Evolutionary conservation across 2,888 invertebrate genomes (phyloP).

Genomic region (Ditylenchus weischeri): DNA sequence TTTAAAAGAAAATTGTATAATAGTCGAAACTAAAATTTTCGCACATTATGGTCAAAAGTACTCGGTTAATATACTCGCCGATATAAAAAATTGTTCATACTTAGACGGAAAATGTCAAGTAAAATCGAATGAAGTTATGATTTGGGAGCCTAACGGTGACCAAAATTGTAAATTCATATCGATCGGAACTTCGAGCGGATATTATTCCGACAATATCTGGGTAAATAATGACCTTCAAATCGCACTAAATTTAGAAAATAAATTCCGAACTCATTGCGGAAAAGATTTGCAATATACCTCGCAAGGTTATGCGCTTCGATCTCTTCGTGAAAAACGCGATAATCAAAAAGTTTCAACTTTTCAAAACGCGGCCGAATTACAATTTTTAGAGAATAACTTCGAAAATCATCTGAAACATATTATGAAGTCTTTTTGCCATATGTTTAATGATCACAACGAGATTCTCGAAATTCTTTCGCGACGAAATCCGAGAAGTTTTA

Average conservation of each 20-base stretch:
- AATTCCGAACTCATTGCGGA: slow-evolving; percentile 14
- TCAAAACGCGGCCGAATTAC: neutral
- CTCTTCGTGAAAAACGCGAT: slow-evolving; percentile 20
- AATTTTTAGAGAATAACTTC: neutral
- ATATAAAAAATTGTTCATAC: slow-evolving; percentile 38
- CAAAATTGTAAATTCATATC: slow-evolving; percentile 39
- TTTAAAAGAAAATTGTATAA: slow-evolving; percentile 42
- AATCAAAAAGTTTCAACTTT: slow-evolving; percentile 20
- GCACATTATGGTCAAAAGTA: slow-evolving; percentile 39
- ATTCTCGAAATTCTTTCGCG: slow-evolving; percentile 1
- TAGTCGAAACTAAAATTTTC: slow-evolving; percentile 44
- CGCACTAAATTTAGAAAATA: slow-evolving; percentile 33
- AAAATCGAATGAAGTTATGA: slow-evolving; percentile 42
- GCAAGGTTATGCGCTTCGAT: neutral
- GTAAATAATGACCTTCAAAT: slow-evolving; percentile 38
- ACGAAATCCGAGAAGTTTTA: slow-evolving; percentile 1
- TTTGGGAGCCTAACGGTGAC: slow-evolving; percentile 41
- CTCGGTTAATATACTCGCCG: slow-evolving; percentile 35
- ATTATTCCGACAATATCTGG: slow-evolving; percentile 31
- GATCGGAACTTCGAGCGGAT: slow-evolving; percentile 39
- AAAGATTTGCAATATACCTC: neutral
- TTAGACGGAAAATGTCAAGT: slow-evolving; percentile 35
- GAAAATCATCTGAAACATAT: slow-evolving; percentile 2
- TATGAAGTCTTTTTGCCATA: slow-evolving; percentile 14
- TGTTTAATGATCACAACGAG: slow-evolving; percentile 21